Conservation (phyloP, 2,888 invertebrate genomes). For the Malthinus seriepunctatus region DNA sequence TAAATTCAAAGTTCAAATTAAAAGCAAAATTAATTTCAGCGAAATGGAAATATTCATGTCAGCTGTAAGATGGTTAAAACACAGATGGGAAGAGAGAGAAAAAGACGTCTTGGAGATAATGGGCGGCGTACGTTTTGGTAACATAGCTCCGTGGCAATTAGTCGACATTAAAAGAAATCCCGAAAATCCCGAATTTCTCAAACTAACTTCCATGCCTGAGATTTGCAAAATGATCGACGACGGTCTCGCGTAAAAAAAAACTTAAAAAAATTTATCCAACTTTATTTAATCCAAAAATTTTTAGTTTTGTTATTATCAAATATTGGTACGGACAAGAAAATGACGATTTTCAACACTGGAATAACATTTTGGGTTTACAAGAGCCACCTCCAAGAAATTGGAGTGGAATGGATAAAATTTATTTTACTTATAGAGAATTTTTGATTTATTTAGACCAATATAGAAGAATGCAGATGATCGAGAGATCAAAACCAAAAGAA, state of each 20-base stretch:
- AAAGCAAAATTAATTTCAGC: conserved; percentile 51
- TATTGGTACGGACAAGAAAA: conserved; percentile 75
- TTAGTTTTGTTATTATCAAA: conserved; percentile 75
- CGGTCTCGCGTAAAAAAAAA: conserved; percentile 71
- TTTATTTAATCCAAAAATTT: background rate
- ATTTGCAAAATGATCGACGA: conserved; percentile 80
- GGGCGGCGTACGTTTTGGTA: conserved; percentile 74
- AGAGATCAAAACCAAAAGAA: conserved; percentile 51
- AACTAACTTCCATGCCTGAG: conserved; percentile 67
- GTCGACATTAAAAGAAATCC: conserved; percentile 77
- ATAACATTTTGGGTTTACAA: conserved; percentile 67
- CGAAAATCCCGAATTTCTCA: conserved; percentile 72
- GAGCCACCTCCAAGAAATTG: conserved; percentile 77
- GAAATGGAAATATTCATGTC: conserved; percentile 82
- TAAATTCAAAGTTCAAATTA: no score
- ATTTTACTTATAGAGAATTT: conserved; percentile 72
- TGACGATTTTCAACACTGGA: conserved; percentile 73
- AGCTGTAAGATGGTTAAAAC: conserved; percentile 77
- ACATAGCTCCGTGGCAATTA: conserved; percentile 79
- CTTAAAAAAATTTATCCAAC: no score
- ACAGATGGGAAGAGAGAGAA: conserved; percentile 68
- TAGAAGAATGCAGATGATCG: conserved; percentile 55
- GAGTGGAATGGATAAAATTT: conserved; percentile 69
- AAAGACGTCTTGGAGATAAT: conserved; percentile 64
- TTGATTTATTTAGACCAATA: conserved; percentile 68